Conservation (phyloP, 2,888 invertebrate species). For the Oxycera nigricornis region DNA sequence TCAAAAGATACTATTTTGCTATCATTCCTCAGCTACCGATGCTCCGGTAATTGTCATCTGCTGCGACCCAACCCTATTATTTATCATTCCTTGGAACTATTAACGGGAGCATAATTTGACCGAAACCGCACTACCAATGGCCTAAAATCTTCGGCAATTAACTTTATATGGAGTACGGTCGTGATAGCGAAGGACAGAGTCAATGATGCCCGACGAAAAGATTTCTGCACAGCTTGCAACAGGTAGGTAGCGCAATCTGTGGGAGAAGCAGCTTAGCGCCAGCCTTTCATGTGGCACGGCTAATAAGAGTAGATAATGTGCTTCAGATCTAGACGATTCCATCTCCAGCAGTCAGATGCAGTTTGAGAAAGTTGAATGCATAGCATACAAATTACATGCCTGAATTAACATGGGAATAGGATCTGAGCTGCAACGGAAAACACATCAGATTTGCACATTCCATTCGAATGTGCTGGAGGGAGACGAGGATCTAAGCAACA, state of each 20-base stretch:
- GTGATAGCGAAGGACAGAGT: too few relatives aligned
- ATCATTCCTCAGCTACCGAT: background rate
- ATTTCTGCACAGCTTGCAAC: too few relatives aligned
- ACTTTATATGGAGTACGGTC: constrained; percentile 9
- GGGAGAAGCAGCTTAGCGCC: background rate
- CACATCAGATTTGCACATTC: too few relatives aligned
- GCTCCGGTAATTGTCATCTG: background rate
- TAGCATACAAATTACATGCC: constrained; percentile 8
- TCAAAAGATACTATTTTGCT: constrained; percentile 16
- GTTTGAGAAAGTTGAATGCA: constrained; percentile 14
- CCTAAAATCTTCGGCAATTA: constrained; percentile 7
- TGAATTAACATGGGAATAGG: constrained; percentile 14
- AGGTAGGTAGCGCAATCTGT: background rate
- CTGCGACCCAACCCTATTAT: background rate
- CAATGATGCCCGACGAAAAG: too few relatives aligned
- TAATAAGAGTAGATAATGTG: background rate
- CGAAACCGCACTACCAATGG: constrained; percentile 10
- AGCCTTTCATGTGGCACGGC: background rate
- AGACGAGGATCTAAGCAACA: too few relatives aligned
- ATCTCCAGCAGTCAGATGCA: background rate
- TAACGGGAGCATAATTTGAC: constrained; percentile 19
- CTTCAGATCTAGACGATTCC: background rate
- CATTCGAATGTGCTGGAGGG: too few relatives aligned
- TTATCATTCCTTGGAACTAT: constrained; percentile 22
- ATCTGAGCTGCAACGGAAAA: too few relatives aligned